Evolutionary conservation across 1,140 invertebrate genomes (phyloP).

Genomic region (Dendroctonus ponderosae): DNA sequence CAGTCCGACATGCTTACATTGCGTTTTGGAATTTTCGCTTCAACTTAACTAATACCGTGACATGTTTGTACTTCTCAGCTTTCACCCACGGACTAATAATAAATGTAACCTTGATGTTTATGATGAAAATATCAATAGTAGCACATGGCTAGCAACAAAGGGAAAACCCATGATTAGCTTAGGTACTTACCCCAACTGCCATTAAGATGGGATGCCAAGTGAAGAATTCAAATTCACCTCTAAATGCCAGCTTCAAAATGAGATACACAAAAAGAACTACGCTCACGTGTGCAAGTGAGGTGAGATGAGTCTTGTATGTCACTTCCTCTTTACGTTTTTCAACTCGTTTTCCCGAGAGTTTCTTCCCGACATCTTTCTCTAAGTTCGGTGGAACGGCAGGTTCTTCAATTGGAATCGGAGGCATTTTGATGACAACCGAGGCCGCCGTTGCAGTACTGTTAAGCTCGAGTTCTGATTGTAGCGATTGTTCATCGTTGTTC

Average conservation of each 20-base stretch:
- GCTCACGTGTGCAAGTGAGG: constrained; percentile 38
- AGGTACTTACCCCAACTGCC: constrained; percentile 41
- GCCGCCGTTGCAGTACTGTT: too few species aligned
- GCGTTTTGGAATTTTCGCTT: not conserved
- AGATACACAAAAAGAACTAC: constrained; percentile 36
- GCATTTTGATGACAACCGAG: too few species aligned
- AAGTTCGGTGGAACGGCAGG: too few species aligned
- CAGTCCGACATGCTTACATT: not conserved
- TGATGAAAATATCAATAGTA: not conserved
- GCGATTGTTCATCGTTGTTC: too few species aligned
- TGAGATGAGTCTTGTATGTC: constrained; percentile 32
- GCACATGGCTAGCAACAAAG: too few species aligned
- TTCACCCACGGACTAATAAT: not conserved
- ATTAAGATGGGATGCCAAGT: constrained; percentile 44
- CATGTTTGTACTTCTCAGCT: not conserved
- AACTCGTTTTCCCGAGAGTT: too few species aligned
- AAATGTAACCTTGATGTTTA: not conserved
- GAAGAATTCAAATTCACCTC: constrained; percentile 40
- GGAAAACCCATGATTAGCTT: not conserved
- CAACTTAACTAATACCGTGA: not conserved
- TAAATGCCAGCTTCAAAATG: constrained; percentile 37
- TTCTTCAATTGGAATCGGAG: too few species aligned
- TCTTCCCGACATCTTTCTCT: too few species aligned
- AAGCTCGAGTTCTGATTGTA: too few species aligned
- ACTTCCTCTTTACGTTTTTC: constrained; percentile 26